Percentiles rank a stretch among this genome's conserved stretches.
These are phyloP conservation scores for Agrotis segetum DNA, from an alignment of 2,888 invertebrate genomes.

Conservation along the genomic window DNA sequence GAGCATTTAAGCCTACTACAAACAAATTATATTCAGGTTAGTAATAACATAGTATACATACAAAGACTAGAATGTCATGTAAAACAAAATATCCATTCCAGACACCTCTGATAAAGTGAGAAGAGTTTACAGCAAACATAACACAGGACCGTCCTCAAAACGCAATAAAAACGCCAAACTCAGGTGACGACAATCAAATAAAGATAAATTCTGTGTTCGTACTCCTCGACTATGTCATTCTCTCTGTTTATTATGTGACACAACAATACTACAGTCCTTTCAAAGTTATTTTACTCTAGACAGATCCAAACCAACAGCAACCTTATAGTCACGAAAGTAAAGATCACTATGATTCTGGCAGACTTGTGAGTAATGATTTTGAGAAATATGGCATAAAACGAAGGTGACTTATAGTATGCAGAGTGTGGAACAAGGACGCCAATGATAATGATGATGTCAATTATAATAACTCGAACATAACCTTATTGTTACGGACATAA, in stretches of 20 bases:
- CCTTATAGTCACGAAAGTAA: neutral
- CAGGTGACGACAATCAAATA: slow-evolving; percentile 42
- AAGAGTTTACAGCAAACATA: neutral
- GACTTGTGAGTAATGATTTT: neutral
- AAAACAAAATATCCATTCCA: neutral
- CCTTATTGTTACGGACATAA: neutral
- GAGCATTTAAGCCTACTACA: no score
- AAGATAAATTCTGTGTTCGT: slow-evolving; percentile 43
- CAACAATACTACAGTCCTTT: slow-evolving; percentile 7
- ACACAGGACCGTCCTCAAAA: slow-evolving; percentile 7
- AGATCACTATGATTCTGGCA: neutral
- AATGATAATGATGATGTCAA: no score
- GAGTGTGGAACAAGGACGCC: no score
- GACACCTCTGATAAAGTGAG: slow-evolving; percentile 3
- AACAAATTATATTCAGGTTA: neutral
- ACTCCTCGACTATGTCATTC: slow-evolving; percentile 9
- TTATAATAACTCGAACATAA: neutral
- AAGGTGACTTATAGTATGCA: no score
- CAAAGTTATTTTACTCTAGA: neutral
- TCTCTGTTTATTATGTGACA: slow-evolving; percentile 41
- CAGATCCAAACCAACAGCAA: neutral
- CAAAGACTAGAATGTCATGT: neutral
- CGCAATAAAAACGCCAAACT: slow-evolving; percentile 33
- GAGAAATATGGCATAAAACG: no score
- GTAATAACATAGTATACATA: no score